Conservation (phyloP, 2,888 invertebrate genomes). For the Sphaerophoria taeniata region DNA sequence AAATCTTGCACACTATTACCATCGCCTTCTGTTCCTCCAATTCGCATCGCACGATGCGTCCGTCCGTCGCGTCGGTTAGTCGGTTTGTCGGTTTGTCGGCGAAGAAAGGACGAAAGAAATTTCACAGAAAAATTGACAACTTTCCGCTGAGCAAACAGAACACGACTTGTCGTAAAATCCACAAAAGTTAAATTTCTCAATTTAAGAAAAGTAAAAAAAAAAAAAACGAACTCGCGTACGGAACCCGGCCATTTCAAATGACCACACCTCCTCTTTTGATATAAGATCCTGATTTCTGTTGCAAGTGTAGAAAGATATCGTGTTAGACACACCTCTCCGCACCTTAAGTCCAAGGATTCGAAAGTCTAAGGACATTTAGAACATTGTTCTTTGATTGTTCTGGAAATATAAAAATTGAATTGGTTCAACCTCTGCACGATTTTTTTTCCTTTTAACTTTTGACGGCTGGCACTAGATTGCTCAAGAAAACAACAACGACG, state of each 20-base stretch:
- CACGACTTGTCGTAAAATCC: conserved; percentile 56
- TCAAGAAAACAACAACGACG: not conserved
- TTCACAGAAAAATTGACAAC: conserved; percentile 55
- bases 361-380: conserved; percentile 56
- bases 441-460: conserved; percentile 27
- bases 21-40: not conserved
- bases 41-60: not conserved
- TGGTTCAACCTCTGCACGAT: conserved; percentile 54
- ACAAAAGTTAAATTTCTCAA: conserved; percentile 65
- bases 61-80: too few species aligned
- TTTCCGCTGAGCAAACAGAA: conserved; percentile 30
- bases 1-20: conserved; percentile 27
- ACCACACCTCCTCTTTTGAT: not conserved
- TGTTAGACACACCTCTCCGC: conserved; percentile 30
- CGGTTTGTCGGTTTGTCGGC: too few species aligned
- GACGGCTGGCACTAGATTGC: not conserved
- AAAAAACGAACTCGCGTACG: conserved; percentile 22
- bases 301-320: conserved; percentile 19
- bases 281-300: not conserved
- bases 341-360: conserved; percentile 44
- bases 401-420: conserved; percentile 65
- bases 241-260: conserved; percentile 17
- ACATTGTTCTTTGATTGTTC: conserved; percentile 68
- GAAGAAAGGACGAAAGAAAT: conserved; percentile 21
- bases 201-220: conserved; percentile 23